Percentiles rank a stretch among this genome's conserved stretches.
Evolutionary conservation across 2,797 vertebrate species (phyloP).

Genomic region (Sebastiscus albofasciatus): DNA sequence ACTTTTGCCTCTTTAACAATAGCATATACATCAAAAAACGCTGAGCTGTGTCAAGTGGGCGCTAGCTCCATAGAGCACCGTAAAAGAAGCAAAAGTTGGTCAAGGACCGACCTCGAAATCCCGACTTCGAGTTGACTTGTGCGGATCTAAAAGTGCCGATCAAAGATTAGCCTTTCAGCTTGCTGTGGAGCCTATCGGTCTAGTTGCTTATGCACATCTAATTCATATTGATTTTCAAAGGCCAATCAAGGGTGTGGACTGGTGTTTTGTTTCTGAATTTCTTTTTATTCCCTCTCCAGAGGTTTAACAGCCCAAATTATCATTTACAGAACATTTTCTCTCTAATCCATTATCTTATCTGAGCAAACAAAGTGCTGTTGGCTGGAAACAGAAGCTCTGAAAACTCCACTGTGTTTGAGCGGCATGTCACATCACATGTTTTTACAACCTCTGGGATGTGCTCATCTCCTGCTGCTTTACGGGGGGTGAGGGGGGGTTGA

Average conservation of each 20-base stretch:
- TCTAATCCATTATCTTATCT: constrained; percentile 25
- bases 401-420: constrained; percentile 9
- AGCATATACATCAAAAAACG: constrained; percentile 70
- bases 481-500: not conserved
- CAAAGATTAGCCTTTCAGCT: constrained; percentile 14
- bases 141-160: constrained; percentile 17
- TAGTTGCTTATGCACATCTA: constrained; percentile 25
- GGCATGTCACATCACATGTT: constrained; percentile 28
- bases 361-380: constrained; percentile 10
- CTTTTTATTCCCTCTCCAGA: constrained; percentile 38
- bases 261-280: constrained; percentile 11
- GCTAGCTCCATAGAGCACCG: constrained; percentile 22
- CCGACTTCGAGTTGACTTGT: constrained; percentile 20
- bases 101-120: constrained; percentile 20
- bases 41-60: constrained; percentile 68
- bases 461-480: constrained; percentile 49
- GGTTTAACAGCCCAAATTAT: constrained; percentile 33
- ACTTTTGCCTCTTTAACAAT: constrained; percentile 77
- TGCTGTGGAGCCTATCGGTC: constrained; percentile 27
- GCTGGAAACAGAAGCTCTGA: constrained; percentile 32
- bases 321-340: constrained; percentile 17
- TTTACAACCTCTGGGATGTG: constrained; percentile 35
- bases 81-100: constrained; percentile 31
- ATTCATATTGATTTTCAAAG: constrained; percentile 49
- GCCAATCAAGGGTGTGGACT: constrained; percentile 28